Evolutionary conservation across 2,797 vertebrate species (phyloP).

Genomic region (Myiothlypis chrysogaster): DNA sequence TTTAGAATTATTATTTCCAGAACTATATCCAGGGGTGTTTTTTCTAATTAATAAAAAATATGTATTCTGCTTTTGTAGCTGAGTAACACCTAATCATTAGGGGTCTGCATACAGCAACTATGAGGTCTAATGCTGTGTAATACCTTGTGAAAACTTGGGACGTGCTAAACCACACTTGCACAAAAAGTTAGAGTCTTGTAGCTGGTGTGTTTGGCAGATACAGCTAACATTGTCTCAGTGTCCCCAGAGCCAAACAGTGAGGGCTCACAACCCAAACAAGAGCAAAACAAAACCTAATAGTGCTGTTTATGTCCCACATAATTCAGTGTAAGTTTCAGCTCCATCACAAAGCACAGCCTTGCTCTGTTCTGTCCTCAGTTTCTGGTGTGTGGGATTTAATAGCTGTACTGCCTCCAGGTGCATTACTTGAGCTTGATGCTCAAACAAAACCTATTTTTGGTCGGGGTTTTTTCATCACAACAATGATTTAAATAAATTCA

Average conservation of each 20-base stretch:
- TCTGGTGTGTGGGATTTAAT: not conserved
- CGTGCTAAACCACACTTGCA: not conserved
- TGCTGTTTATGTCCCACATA: not conserved
- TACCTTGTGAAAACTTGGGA: not conserved
- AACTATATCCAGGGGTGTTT: rapidly evolving
- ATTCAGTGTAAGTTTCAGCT: not conserved
- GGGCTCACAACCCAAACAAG: not conserved
- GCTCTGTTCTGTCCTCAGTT: not conserved
- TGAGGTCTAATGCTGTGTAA: not conserved
- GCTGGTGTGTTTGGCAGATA: not conserved
- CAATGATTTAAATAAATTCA: not conserved
- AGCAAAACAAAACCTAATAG: not conserved
- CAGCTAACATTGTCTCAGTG: not conserved
- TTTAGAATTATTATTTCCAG: not conserved
- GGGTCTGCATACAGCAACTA: not conserved
- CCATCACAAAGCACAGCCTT: not conserved
- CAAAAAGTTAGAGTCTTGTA: not conserved
- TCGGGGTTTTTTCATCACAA: not conserved
- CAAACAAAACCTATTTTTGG: not conserved
- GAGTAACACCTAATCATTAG: not conserved
- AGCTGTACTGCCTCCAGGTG: not conserved
- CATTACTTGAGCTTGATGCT: not conserved
- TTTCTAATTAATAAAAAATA: not conserved
- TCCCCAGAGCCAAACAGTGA: not conserved
- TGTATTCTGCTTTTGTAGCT: not conserved